Percentiles rank a stretch among this genome's conserved stretches.
Evolutionary conservation across 2,888 invertebrate species (phyloP).

Genomic region (Polia nebulosa): DNA sequence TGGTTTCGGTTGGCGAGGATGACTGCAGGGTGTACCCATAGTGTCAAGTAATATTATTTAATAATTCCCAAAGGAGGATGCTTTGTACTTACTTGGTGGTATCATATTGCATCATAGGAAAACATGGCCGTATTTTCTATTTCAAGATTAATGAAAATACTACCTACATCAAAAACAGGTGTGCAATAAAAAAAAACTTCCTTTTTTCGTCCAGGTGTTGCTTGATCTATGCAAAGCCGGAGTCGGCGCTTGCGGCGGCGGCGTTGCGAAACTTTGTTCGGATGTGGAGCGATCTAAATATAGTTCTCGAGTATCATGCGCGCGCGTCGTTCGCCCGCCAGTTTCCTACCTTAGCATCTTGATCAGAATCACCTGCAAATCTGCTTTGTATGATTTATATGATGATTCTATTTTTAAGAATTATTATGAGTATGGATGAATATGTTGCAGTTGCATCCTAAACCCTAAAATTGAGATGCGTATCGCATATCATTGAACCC

Average conservation of each 20-base stretch:
- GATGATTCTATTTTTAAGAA: no score
- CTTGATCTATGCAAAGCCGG: slow-evolving; percentile 81
- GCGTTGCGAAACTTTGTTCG: slow-evolving; percentile 81
- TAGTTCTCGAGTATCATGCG: slow-evolving; percentile 72
- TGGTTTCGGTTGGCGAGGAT: background rate
- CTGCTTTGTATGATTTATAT: slow-evolving; percentile 7
- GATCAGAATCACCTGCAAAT: slow-evolving; percentile 66
- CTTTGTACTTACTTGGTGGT: background rate
- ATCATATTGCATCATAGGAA: background rate
- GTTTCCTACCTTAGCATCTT: slow-evolving; percentile 68
- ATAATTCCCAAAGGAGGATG: background rate
- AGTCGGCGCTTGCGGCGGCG: slow-evolving; percentile 69
- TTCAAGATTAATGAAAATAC: background rate
- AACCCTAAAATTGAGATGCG: background rate
- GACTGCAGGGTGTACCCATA: background rate
- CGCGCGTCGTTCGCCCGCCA: slow-evolving; percentile 59
- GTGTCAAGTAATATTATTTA: no score
- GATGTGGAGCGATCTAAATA: slow-evolving; percentile 86
- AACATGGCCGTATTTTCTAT: background rate
- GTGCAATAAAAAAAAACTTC: background rate
- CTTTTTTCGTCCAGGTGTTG: slow-evolving; percentile 60
- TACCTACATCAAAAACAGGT: background rate
- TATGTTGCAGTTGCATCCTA: background rate
- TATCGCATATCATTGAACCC: background rate
- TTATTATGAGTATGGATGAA: background rate